Percentiles rank a stretch among this genome's conserved stretches.
These are phyloP conservation scores for Vireo griseus DNA, from an alignment of 2,797 vertebrate species.

Conservation along the genomic window DNA sequence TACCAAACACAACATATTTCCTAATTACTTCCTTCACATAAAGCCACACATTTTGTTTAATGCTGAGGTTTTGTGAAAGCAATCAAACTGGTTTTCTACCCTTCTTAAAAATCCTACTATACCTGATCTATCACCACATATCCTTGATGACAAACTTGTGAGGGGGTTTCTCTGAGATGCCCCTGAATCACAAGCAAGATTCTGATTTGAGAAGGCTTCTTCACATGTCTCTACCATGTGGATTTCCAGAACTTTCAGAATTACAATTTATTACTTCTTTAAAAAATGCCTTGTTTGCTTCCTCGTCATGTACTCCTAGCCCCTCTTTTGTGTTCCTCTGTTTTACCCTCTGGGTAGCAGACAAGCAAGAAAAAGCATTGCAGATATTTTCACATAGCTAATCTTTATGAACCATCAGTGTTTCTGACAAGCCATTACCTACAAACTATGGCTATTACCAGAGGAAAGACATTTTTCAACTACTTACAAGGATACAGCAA, in stretches of 20 bases:
- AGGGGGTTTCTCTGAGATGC: neutral
- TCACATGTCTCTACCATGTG: neutral
- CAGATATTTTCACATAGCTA: constrained; percentile 14
- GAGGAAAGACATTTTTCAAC: constrained; percentile 31
- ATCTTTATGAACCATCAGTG: constrained; percentile 29
- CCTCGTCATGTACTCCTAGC: neutral
- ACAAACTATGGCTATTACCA: constrained; percentile 10
- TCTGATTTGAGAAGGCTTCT: neutral
- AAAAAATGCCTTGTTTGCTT: neutral
- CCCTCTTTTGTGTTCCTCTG: neutral
- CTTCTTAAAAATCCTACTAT: neutral
- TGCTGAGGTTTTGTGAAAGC: neutral
- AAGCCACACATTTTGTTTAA: neutral
- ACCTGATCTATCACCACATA: neutral
- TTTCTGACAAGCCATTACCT: constrained; percentile 52
- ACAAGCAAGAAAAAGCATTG: neutral
- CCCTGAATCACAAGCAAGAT: neutral
- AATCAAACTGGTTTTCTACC: neutral
- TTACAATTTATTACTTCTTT: neutral
- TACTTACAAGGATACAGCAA: neutral
- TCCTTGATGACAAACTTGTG: neutral
- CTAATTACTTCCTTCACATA: neutral
- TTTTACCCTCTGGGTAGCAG: neutral
- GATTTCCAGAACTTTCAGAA: neutral
- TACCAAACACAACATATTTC: neutral